phyloP scores from a whole-genome alignment of 1,140 invertebrate genomes.

The Drosophila kanapiae region DNA sequence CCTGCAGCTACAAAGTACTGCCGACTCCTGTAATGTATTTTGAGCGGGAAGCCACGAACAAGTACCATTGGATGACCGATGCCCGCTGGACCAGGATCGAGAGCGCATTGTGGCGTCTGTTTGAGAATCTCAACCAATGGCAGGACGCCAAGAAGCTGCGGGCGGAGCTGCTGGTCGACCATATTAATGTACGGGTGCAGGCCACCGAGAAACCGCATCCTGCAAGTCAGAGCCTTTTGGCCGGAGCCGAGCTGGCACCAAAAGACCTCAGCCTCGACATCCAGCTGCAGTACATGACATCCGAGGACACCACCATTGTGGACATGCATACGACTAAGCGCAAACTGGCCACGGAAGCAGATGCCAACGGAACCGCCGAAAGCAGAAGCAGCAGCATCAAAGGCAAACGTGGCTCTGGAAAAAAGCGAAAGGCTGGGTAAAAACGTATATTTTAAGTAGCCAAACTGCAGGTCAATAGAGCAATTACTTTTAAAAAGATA shows the following conservation, averaged over 20 bases:
- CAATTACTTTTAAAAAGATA: too few species aligned
- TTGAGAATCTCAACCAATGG: constrained; percentile 23
- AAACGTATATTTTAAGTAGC: background rate
- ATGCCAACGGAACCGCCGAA: background rate
- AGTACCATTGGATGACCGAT: constrained; percentile 65
- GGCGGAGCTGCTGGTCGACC: constrained; percentile 42
- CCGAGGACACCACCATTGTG: constrained; percentile 18
- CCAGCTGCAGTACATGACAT: constrained; percentile 38
- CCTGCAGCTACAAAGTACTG: constrained; percentile 52
- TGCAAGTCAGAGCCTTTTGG: constrained; percentile 4
- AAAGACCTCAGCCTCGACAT: constrained; percentile 37
- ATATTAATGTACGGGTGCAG: constrained; percentile 47
- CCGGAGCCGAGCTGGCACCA: background rate
- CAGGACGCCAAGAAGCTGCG: constrained; percentile 34
- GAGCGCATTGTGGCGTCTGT: constrained; percentile 23
- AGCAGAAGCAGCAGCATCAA: background rate
- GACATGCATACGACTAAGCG: constrained; percentile 7
- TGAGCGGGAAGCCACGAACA: constrained; percentile 23
- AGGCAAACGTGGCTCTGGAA: background rate
- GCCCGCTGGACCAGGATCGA: constrained; percentile 51
- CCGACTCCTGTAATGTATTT: constrained; percentile 36
- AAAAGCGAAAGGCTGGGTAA: constrained; percentile 14
- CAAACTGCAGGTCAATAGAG: too few species aligned
- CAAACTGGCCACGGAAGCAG: constrained; percentile 16
- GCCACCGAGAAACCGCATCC: constrained; percentile 10